Evolutionary conservation across 2,888 invertebrate genomes (phyloP).

Genomic region (Leptinotarsa juncta): DNA sequence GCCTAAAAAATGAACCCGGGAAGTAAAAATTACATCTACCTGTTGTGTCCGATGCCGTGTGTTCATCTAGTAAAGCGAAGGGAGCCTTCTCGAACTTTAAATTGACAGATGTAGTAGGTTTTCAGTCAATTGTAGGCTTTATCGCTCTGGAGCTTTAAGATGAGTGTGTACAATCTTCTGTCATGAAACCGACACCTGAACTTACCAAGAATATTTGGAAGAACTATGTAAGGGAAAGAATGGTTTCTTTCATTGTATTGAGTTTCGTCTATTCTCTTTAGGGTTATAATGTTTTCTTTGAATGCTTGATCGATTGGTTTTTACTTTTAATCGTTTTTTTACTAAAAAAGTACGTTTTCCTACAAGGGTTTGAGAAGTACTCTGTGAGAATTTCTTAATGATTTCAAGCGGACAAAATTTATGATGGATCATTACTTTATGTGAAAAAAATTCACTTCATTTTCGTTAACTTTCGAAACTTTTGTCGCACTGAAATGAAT

Average conservation of each 20-base stretch:
- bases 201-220: constrained; percentile 36
- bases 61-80: background rate
- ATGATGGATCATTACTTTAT: constrained; percentile 38
- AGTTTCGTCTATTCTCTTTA: constrained; percentile 43
- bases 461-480: background rate
- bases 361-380: constrained; percentile 39
- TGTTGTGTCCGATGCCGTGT: constrained; percentile 30
- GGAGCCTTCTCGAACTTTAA: constrained; percentile 1
- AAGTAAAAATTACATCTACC: constrained; percentile 35
- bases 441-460: background rate
- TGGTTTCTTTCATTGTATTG: constrained; percentile 47
- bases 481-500: background rate
- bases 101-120: constrained; percentile 7
- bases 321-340: constrained; percentile 48
- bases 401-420: constrained; percentile 38
- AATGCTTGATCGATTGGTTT: constrained; percentile 47
- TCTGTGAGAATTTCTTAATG: constrained; percentile 46
- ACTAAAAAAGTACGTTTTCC: constrained; percentile 33
- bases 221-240: constrained; percentile 37
- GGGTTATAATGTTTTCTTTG: constrained; percentile 44
- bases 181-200: background rate
- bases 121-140: background rate
- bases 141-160: background rate
- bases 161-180: constrained; percentile 7
- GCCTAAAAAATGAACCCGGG: constrained; percentile 37